Conservation (phyloP, 2,113 vertebrate species). For the Sorex fumeus region DNA sequence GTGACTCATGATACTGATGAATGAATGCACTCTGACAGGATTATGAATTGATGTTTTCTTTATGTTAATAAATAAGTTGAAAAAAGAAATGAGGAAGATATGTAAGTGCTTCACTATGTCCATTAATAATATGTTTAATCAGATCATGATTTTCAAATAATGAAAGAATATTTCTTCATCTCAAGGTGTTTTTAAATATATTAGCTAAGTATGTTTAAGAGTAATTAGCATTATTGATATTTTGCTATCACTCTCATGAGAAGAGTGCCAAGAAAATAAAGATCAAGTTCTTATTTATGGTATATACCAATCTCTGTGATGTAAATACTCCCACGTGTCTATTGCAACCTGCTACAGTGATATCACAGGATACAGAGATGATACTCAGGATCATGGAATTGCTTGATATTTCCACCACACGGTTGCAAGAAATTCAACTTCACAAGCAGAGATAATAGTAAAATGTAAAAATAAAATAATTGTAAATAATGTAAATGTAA, state of each 20-base stretch:
- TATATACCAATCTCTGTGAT: neutral
- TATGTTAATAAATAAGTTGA: neutral
- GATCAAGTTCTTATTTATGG: neutral
- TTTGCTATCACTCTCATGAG: conserved; percentile 6
- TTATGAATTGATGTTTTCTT: neutral
- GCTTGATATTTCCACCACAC: neutral
- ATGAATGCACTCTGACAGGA: neutral
- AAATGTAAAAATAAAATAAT: conserved; percentile 13
- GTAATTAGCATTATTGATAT: neutral
- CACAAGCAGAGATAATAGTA: neutral
- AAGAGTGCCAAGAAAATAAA: conserved; percentile 1
- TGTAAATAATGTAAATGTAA: no score
- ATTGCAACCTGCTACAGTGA: neutral
- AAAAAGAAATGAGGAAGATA: conserved; percentile 10
- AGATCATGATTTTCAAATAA: conserved; percentile 26
- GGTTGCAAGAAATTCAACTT: neutral
- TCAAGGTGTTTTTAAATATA: neutral
- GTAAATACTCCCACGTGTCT: neutral
- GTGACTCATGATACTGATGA: neutral
- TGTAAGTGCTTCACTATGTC: neutral
- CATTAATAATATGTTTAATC: neutral
- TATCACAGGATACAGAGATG: neutral
- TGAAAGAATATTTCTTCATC: neutral
- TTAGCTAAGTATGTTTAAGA: neutral
- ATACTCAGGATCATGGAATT: neutral